Percentiles rank a stretch among this genome's conserved stretches.
phyloP scores from a whole-genome alignment of 2,888 invertebrate genomes.

The Malacosoma neustria region DNA sequence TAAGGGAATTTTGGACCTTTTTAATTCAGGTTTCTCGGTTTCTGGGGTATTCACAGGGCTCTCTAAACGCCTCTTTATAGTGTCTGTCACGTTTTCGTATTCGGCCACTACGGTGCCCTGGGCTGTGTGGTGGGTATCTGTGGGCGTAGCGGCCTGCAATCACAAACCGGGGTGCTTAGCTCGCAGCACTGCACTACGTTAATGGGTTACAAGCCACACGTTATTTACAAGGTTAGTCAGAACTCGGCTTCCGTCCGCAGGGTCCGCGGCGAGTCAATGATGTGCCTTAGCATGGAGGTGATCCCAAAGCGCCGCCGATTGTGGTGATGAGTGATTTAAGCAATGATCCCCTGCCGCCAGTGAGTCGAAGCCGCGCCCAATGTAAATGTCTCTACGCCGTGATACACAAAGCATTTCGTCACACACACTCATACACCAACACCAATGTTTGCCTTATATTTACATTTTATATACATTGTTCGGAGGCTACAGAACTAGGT shows the following conservation, averaged over 20 bases:
- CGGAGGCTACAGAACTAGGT: neutral
- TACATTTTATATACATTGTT: constrained; percentile 4
- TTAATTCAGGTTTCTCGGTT: constrained; percentile 43
- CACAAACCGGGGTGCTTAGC: constrained; percentile 24
- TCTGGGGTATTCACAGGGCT: constrained; percentile 58
- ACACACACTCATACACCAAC: constrained; percentile 10
- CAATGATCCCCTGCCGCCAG: constrained; percentile 8
- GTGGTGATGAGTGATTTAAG: constrained; percentile 8
- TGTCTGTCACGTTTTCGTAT: constrained; percentile 78
- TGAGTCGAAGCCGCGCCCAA: neutral
- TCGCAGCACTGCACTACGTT: constrained; percentile 12
- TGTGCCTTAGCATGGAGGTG: constrained; percentile 9
- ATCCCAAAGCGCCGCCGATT: constrained; percentile 3
- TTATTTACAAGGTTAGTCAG: constrained; percentile 16
- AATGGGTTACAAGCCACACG: constrained; percentile 23
- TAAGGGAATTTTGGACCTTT: constrained; percentile 59
- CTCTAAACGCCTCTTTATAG: constrained; percentile 76
- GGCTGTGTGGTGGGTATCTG: constrained; percentile 11
- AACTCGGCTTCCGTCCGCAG: constrained; percentile 1
- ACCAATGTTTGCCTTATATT: constrained; percentile 8
- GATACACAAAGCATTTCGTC: constrained; percentile 2
- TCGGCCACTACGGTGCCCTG: constrained; percentile 28
- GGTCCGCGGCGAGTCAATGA: constrained; percentile 6
- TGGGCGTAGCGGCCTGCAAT: constrained; percentile 41
- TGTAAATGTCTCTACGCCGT: constrained; percentile 8